Conservation (phyloP, 2,113 vertebrate species). For the Barbus barbus region DNA sequence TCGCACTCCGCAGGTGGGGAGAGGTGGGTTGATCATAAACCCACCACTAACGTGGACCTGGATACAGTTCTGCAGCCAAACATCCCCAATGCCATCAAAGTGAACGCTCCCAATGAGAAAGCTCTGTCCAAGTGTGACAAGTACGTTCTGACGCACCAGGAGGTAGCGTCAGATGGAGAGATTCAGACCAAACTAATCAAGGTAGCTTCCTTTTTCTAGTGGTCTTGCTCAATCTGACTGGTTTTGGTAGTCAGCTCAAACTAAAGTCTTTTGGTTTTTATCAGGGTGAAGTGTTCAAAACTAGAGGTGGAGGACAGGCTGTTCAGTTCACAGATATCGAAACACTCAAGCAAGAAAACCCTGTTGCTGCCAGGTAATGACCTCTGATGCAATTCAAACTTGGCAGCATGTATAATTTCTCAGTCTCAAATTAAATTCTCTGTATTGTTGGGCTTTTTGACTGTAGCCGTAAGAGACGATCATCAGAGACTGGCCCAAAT, state of each 20-base stretch:
- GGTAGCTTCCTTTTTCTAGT: slow-evolving; percentile 70
- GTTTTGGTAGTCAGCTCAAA: neutral
- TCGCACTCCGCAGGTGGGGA: slow-evolving; percentile 88
- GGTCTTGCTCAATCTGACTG: neutral
- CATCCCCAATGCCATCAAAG: slow-evolving; percentile 87
- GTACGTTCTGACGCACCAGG: slow-evolving; percentile 96
- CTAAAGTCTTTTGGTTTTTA: neutral
- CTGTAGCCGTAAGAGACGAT: slow-evolving; percentile 85
- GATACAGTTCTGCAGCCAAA: slow-evolving; percentile 92
- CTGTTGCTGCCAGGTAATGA: slow-evolving; percentile 67
- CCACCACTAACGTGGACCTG: slow-evolving; percentile 82
- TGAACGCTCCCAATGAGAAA: slow-evolving; percentile 84
- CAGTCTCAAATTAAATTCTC: neutral
- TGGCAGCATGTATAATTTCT: neutral
- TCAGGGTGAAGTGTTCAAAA: slow-evolving; percentile 92
- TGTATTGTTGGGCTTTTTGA: neutral
- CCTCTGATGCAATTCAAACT: no score
- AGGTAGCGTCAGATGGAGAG: slow-evolving; percentile 94
- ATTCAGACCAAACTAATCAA: slow-evolving; percentile 94
- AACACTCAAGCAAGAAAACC: slow-evolving; percentile 86
- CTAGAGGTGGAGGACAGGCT: slow-evolving; percentile 89
- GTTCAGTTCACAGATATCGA: slow-evolving; percentile 97
- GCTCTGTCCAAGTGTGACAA: slow-evolving; percentile 91
- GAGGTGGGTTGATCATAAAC: slow-evolving; percentile 96
- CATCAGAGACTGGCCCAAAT: slow-evolving; percentile 69